Evolutionary conservation across 2,888 invertebrate genomes (phyloP).

Genomic region (Fragum whitleyi): DNA sequence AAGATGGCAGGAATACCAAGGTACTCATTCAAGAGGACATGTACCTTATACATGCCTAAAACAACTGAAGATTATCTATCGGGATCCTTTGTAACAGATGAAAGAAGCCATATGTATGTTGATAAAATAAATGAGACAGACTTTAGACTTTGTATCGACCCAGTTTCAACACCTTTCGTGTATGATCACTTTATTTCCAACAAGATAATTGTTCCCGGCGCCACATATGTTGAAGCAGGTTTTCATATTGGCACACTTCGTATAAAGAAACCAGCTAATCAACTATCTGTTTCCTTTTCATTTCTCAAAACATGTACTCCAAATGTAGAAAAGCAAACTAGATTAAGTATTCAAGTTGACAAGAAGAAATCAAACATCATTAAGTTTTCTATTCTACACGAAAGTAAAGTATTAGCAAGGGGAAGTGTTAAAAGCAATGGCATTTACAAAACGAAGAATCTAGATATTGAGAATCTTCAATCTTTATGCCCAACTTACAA

Average conservation of each 20-base stretch:
- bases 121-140: background rate
- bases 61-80: conserved; percentile 25
- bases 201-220: conserved; percentile 13
- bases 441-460: background rate
- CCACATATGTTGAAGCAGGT: conserved; percentile 22
- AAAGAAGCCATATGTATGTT: background rate
- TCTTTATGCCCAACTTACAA: background rate
- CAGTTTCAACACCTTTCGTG: conserved; percentile 2
- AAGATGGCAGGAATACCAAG: conserved; percentile 59
- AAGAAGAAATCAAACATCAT: background rate
- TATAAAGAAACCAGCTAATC: background rate
- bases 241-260: background rate
- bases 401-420: no score
- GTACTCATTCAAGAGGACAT: conserved; percentile 64
- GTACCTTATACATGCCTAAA: conserved; percentile 52
- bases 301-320: conserved; percentile 7
- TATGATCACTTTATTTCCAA: conserved; percentile 15
- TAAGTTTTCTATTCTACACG: no score
- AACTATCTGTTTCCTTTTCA: background rate
- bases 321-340: background rate
- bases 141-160: background rate
- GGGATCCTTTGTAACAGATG: conserved; percentile 26
- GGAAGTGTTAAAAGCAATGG: no score
- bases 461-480: background rate
- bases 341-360: background rate